A percentile compares a stretch with the other conserved stretches of the same genome.
These are phyloP conservation scores for Apodemia zela DNA, from an alignment of 2,888 invertebrate species.

Conservation along the genomic window DNA sequence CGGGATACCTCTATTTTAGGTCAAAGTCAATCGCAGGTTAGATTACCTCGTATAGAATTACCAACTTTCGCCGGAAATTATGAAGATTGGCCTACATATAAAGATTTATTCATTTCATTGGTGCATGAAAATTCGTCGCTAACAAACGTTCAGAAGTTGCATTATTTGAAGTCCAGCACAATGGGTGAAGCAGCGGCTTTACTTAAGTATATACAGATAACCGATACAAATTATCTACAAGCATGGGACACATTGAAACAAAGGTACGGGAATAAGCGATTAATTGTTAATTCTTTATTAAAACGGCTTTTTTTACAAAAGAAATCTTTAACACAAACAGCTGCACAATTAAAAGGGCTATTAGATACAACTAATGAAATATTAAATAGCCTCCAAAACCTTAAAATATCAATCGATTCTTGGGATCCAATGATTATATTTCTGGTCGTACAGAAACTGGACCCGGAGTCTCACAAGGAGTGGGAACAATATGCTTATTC, in stretches of 20 bases:
- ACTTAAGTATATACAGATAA: constrained; percentile 26
- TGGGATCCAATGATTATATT: constrained; percentile 30
- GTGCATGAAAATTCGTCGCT: constrained; percentile 26
- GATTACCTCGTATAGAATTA: neutral
- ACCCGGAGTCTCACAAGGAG: neutral
- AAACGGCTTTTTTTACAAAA: constrained; percentile 22
- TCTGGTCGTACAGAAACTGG: constrained; percentile 27
- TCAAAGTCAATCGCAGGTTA: neutral
- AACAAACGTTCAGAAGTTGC: constrained; percentile 28
- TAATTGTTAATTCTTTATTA: constrained; percentile 19
- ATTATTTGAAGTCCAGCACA: constrained; percentile 30
- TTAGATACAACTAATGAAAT: neutral
- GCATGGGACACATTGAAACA: constrained; percentile 25
- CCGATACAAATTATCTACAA: constrained; percentile 27
- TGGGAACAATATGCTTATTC: neutral
- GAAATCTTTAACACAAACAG: constrained; percentile 18
- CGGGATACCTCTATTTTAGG: neutral
- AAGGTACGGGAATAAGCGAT: constrained; percentile 23
- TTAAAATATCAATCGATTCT: constrained; percentile 27
- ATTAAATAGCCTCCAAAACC: constrained; percentile 27
- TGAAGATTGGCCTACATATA: constrained; percentile 18
- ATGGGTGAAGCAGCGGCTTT: constrained; percentile 29
- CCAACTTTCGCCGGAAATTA: neutral
- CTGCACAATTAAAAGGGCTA: neutral
- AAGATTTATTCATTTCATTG: constrained; percentile 29